Evolutionary conservation across 2,113 vertebrate genomes (phyloP).

Genomic region (Leucosticte australis): DNA sequence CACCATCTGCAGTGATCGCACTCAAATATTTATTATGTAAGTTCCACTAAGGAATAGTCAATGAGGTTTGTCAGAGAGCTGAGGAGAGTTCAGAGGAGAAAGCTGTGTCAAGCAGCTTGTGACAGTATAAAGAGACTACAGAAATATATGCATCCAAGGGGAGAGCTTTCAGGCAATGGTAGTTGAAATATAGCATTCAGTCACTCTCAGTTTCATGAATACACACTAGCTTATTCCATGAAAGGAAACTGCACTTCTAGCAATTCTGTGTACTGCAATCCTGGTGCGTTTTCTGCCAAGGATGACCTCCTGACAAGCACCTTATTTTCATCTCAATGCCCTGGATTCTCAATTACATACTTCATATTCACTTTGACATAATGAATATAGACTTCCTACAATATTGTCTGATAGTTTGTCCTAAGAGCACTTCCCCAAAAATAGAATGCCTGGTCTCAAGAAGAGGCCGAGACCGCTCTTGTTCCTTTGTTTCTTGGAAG

Average conservation of each 20-base stretch:
- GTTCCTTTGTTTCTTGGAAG: not conserved
- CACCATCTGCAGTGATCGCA: not conserved
- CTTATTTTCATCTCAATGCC: not conserved
- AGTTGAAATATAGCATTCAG: not conserved
- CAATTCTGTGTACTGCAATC: not conserved
- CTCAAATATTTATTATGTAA: slow-evolving; percentile 34
- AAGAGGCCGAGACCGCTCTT: not conserved
- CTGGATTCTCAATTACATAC: not conserved
- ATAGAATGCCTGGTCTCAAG: not conserved
- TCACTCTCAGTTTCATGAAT: not conserved
- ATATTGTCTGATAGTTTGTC: not conserved
- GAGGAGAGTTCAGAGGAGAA: slow-evolving; percentile 26
- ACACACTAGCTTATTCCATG: not conserved
- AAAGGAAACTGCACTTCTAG: not conserved
- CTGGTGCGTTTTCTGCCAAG: not conserved
- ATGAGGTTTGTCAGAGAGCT: slow-evolving; percentile 23
- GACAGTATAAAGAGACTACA: slow-evolving; percentile 34
- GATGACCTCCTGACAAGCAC: not conserved
- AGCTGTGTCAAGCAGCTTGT: slow-evolving; percentile 9
- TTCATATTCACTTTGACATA: not conserved
- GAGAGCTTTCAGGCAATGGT: slow-evolving; percentile 9
- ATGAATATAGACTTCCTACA: not conserved
- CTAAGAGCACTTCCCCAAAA: not conserved
- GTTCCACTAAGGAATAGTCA: slow-evolving; percentile 26
- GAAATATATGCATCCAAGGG: slow-evolving; percentile 14